Conservation (phyloP, 2,888 invertebrate genomes). For the Physocephala rufipes region DNA sequence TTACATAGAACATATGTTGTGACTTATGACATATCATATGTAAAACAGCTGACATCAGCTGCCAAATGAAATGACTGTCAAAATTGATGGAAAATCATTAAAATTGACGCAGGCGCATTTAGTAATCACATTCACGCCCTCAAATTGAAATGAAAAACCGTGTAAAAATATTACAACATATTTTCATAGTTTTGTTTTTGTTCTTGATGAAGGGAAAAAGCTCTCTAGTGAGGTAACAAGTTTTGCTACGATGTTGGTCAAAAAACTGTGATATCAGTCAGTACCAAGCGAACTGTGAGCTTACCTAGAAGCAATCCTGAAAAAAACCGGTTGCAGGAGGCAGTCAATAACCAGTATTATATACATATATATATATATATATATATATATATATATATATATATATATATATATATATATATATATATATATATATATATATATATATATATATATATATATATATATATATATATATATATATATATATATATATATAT, state of each 20-base stretch:
- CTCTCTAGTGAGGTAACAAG: conserved; percentile 40
- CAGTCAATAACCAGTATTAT: conserved; percentile 37
- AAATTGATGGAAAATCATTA: conserved; percentile 25
- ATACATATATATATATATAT: conserved; percentile 25
- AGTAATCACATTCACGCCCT: background rate
- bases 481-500: too few species aligned
- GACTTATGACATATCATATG: background rate
- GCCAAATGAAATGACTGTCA: conserved; percentile 42
- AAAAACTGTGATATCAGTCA: conserved; percentile 47
- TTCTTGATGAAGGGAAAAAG: conserved; percentile 30
- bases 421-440: conserved; percentile 37
- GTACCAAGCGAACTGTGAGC: conserved; percentile 55
- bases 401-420: conserved; percentile 14
- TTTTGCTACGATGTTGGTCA: background rate
- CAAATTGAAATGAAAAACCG: conserved; percentile 13
- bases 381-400: conserved; percentile 14
- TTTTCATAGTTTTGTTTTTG: too few species aligned
- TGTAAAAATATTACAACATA: conserved; percentile 15
- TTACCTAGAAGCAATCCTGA: conserved; percentile 46
- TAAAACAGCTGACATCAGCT: conserved; percentile 41
- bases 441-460: conserved; percentile 38
- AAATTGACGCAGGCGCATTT: conserved; percentile 20
- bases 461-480: too few species aligned
- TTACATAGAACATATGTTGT: background rate
- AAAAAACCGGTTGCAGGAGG: conserved; percentile 45